Evolutionary conservation across 1,140 invertebrate genomes (phyloP).

Genomic region (Nephotettix cincticeps): DNA sequence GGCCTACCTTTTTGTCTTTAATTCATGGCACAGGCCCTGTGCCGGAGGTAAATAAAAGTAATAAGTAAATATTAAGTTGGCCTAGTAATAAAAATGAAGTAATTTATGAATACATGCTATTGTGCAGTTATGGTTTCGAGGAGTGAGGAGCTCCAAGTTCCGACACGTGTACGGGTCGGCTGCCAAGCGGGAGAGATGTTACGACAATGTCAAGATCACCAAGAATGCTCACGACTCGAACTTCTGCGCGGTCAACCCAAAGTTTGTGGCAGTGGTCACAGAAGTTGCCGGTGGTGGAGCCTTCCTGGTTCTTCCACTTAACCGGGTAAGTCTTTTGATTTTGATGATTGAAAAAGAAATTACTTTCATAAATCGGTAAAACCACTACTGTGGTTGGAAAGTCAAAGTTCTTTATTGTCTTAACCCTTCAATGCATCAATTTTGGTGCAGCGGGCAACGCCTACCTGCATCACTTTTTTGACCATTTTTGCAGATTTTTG

Average conservation of each 20-base stretch:
- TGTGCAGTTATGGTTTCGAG: conserved; percentile 76
- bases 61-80: too few species aligned
- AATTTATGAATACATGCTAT: too few species aligned
- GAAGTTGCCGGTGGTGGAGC: conserved; percentile 93
- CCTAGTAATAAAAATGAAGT: too few species aligned
- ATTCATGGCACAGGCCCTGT: too few species aligned
- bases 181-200: conserved; percentile 84
- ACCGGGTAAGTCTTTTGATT: conserved; percentile 64
- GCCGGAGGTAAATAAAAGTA: too few species aligned
- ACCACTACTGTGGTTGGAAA: not conserved
- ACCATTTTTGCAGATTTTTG: too few species aligned
- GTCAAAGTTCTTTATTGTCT: not conserved
- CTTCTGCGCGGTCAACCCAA: conserved; percentile 92
- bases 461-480: not conserved
- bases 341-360: not conserved
- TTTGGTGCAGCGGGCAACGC: too few species aligned
- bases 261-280: conserved; percentile 91
- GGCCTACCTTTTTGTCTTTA: too few species aligned
- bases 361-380: not conserved
- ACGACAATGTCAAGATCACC: conserved; percentile 91
- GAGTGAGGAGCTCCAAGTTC: conserved; percentile 86
- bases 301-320: conserved; percentile 87
- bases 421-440: too few species aligned
- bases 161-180: conserved; percentile 90
- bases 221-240: conserved; percentile 90